These are phyloP conservation scores for Dolichallabes microphthalmus DNA, from an alignment of 2,113 vertebrate species.

Conservation along the genomic window DNA sequence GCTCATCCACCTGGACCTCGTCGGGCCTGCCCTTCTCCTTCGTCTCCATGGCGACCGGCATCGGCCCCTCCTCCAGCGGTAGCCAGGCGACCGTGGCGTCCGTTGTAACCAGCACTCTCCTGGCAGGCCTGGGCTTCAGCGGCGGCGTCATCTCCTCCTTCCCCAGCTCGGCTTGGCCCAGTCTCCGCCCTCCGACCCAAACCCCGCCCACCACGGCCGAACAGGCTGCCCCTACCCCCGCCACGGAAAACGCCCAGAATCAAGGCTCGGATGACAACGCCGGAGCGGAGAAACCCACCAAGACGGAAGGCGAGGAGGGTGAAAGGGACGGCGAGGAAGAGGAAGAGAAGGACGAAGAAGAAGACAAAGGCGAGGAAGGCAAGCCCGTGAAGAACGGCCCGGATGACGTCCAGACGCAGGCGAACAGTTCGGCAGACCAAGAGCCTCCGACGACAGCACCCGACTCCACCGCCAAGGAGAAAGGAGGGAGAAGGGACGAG, in stretches of 20 bases:
- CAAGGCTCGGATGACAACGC: conserved; percentile 61
- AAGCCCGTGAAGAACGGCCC: conserved; percentile 68
- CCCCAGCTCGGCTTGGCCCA: conserved; percentile 89
- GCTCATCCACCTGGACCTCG: conserved; percentile 96
- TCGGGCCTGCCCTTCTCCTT: conserved; percentile 95
- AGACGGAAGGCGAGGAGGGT: conserved; percentile 74
- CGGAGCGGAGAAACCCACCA: conserved; percentile 70
- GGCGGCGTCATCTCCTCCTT: conserved; percentile 91
- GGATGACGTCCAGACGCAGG: not conserved
- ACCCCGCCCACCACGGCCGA: conserved; percentile 61
- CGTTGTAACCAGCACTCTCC: conserved; percentile 91
- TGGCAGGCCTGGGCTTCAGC: conserved; percentile 90
- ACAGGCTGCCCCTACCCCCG: conserved; percentile 61
- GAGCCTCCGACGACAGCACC: conserved; percentile 54
- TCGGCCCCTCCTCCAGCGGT: conserved; percentile 91
- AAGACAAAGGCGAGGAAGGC: conserved; percentile 73
- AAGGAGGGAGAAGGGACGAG: conserved; percentile 61
- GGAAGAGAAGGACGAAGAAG: conserved; percentile 73
- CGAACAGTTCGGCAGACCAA: conserved; percentile 46
- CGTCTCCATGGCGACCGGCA: conserved; percentile 95
- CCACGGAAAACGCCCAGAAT: conserved; percentile 56
- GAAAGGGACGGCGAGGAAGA: conserved; percentile 77
- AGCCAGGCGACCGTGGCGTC: conserved; percentile 93
- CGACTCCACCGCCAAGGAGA: conserved; percentile 68
- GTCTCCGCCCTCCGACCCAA: conserved; percentile 58